Evolutionary conservation across 2,113 vertebrate genomes (phyloP).

Genomic region (Ondatra zibethicus): DNA sequence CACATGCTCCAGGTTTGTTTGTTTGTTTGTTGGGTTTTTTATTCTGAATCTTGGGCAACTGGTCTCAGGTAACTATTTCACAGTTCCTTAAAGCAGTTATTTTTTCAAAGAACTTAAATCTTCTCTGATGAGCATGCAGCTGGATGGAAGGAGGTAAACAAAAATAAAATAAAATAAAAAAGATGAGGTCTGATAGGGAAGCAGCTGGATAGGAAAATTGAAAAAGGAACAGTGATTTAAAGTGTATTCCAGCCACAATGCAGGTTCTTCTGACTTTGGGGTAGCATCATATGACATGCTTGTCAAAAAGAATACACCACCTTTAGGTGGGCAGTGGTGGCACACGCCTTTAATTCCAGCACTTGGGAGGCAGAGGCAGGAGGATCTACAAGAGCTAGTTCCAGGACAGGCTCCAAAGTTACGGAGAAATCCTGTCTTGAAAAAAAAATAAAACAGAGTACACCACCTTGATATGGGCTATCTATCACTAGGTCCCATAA

Average conservation of each 20-base stretch:
- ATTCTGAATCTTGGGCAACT: background rate
- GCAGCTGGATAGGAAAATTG: background rate
- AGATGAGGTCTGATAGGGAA: background rate
- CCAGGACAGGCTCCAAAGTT: too few species aligned
- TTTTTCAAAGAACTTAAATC: background rate
- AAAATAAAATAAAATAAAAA: background rate
- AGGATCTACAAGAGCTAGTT: too few species aligned
- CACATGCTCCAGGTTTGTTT: too few species aligned
- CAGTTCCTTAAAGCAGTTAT: background rate
- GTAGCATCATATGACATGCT: slow-evolving; percentile 97
- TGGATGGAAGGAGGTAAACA: background rate
- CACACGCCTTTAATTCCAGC: accelerated
- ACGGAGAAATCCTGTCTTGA: too few species aligned
- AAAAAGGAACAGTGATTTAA: background rate
- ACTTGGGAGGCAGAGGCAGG: too few species aligned
- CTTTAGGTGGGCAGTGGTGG: background rate
- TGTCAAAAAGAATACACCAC: background rate
- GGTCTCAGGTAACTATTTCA: background rate
- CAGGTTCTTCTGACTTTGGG: slow-evolving; percentile 90
- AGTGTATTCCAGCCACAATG: slow-evolving; percentile 91
- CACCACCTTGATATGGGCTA: background rate
- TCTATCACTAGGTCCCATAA: background rate
- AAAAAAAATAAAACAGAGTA: background rate
- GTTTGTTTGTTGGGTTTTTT: too few species aligned
- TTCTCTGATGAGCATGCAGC: background rate